Conservation (phyloP, 2,888 invertebrate genomes). For the Thumatha senex region DNA sequence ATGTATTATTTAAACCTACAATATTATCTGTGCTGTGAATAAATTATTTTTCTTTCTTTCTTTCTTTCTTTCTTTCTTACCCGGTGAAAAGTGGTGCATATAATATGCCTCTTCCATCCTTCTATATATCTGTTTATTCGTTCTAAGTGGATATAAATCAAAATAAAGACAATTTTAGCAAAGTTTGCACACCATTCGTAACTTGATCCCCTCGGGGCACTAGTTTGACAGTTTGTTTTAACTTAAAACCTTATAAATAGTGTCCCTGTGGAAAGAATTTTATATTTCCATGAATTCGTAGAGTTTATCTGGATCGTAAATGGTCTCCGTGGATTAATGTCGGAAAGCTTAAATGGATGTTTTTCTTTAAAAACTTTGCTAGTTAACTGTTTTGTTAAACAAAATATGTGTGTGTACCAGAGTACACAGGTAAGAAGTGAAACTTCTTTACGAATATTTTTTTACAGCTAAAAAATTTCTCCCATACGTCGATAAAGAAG, state of each 20-base stretch:
- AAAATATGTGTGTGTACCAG: neutral
- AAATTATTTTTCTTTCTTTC: too few species aligned
- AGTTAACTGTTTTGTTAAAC: slow-evolving; percentile 1
- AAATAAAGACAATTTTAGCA: slow-evolving; percentile 64
- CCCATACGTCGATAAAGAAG: too few species aligned
- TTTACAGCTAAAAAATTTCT: too few species aligned
- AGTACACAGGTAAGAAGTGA: too few species aligned
- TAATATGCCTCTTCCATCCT: too few species aligned
- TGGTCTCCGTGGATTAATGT: slow-evolving; percentile 38
- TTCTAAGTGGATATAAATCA: slow-evolving; percentile 51
- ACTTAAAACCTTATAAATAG: slow-evolving; percentile 73
- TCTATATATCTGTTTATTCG: too few species aligned
- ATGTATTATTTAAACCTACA: too few species aligned
- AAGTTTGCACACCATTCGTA: slow-evolving; percentile 59
- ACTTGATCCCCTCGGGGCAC: slow-evolving; percentile 57
- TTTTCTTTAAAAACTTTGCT: neutral
- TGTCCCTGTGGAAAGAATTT: slow-evolving; percentile 58
- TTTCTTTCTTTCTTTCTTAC: too few species aligned
- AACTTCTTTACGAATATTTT: too few species aligned
- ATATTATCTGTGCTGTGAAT: too few species aligned
- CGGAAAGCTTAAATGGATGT: slow-evolving; percentile 23
- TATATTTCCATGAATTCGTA: slow-evolving; percentile 54
- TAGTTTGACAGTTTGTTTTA: slow-evolving; percentile 73
- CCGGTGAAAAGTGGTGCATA: too few species aligned
- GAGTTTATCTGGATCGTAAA: slow-evolving; percentile 55